Evolutionary conservation across 2,888 invertebrate species (phyloP), one percentile per base, ranked within the genome.

Genomic region (Ophraella communa): DNA sequence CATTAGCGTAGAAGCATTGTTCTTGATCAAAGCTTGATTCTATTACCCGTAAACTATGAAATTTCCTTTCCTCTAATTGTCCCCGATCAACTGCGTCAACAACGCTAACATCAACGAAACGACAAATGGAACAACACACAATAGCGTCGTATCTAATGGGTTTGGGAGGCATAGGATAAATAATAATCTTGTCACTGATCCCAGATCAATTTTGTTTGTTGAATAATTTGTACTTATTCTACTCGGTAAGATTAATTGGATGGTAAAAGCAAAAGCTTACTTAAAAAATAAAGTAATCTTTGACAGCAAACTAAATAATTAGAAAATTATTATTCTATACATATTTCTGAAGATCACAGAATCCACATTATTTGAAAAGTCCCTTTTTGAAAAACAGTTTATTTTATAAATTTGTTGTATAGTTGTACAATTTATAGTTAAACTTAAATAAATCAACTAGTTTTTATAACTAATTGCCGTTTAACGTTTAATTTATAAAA

Each of bases 61-160:
- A 59, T 59, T 51, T 59, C 59, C 59, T 51, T 23, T 51, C 51
- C 51, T 42, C 52, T 62, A 62, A 62, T 56, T 62, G 52, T 52
- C 27, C 17, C 20, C 49, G 52, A 56, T 55, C 35, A 56, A 62
- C 42, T 21, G 23, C 47, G 23, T 47, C 47, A 23, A 47, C 47
- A 47, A 47, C 47, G 21, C 23, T 27, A 27, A 51, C 49, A 24
- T 27, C 27, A 51, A 24, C 27, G 23, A 27, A 14, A 51, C 17
- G 49, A 51, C 17, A 51, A 51, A 49, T 24, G 17, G 24, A 17
- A 49, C 17, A 17, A 49, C 14, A n/a, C n/a, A 49, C 49, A 49
- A 51, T 51, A 5, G 49, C 27, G 49, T 51, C 8, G 49, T 14
- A 51, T 51, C 23, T 14, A 49, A 20, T n/a, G 8, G 7, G 24